These are phyloP conservation scores for Drosophila lacicola DNA, from an alignment of 2,888 invertebrate species.

Conservation along the genomic window DNA sequence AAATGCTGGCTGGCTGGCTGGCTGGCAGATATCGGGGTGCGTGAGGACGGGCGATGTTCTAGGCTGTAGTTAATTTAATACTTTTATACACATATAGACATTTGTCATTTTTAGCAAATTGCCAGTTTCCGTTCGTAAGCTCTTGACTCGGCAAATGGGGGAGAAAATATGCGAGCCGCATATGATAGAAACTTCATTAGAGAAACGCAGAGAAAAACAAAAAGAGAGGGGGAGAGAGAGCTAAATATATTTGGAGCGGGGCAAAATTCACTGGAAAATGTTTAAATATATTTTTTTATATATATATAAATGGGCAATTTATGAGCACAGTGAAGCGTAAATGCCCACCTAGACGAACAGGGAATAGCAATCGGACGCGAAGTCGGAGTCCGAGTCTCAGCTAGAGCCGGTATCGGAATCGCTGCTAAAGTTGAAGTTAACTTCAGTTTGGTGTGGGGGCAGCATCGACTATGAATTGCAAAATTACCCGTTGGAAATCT, in stretches of 20 bases:
- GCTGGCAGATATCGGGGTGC: slow-evolving; percentile 26
- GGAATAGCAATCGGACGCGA: slow-evolving; percentile 32
- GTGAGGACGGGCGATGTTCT: slow-evolving; percentile 34
- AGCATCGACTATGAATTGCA: not conserved
- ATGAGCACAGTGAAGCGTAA: slow-evolving; percentile 72
- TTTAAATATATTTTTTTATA: slow-evolving; percentile 20
- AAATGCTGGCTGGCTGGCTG: too few species aligned
- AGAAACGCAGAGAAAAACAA: slow-evolving; percentile 7
- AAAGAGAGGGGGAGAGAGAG: slow-evolving; percentile 4
- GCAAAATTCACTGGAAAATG: slow-evolving; percentile 69
- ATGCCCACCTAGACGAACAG: slow-evolving; percentile 36
- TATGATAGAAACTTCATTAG: slow-evolving; percentile 59
- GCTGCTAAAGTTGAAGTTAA: slow-evolving; percentile 6
- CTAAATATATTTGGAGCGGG: slow-evolving; percentile 1
- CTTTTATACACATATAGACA: slow-evolving; percentile 29
- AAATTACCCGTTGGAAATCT: slow-evolving; percentile 13
- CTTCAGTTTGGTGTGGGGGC: slow-evolving; percentile 2
- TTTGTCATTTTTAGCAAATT: slow-evolving; percentile 68
- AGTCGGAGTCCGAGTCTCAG: slow-evolving; percentile 2
- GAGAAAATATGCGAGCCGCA: slow-evolving; percentile 42
- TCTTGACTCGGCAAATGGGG: slow-evolving; percentile 50
- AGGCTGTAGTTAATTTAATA: slow-evolving; percentile 10
- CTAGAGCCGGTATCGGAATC: not conserved
- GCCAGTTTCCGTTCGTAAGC: slow-evolving; percentile 72
- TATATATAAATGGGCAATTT: slow-evolving; percentile 72